A percentile compares a stretch with the other conserved stretches of the same genome.
phyloP scores from a whole-genome alignment of 1,140 invertebrate species.

The Philopotamus ludificatus region DNA sequence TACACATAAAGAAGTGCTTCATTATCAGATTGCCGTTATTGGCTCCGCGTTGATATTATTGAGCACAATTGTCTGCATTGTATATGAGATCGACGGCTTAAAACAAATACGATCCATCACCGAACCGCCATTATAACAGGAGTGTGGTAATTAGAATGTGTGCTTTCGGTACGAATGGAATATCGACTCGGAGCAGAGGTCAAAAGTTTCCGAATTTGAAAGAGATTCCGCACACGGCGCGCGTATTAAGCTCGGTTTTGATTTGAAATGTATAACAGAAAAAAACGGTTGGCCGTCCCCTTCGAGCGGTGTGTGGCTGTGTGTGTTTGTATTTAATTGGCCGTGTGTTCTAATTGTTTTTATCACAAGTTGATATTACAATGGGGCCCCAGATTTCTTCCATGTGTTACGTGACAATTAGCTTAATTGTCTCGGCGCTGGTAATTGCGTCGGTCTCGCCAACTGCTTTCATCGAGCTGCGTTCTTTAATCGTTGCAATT shows the following conservation, averaged over 20 bases:
- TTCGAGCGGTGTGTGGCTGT: too few species aligned
- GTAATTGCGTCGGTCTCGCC: neutral
- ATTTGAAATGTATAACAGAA: too few species aligned
- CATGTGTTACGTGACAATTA: conserved; percentile 11
- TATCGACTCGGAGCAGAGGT: conserved; percentile 2
- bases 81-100: too few species aligned
- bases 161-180: conserved; percentile 2
- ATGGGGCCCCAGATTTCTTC: conserved; percentile 5
- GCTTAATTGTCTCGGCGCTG: conserved; percentile 10
- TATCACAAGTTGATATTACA: neutral
- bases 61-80: neutral
- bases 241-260: too few species aligned
- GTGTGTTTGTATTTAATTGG: too few species aligned
- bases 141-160: conserved; percentile 8
- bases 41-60: too few species aligned
- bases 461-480: neutral
- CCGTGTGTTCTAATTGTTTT: neutral
- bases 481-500: neutral
- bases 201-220: conserved; percentile 2
- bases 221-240: too few species aligned
- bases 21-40: neutral
- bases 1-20: too few species aligned
- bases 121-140: neutral
- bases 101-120: neutral
- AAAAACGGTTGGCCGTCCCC: too few species aligned